phyloP scores from a whole-genome alignment of 2,888 invertebrate genomes.

The Ochlodes sylvanus region DNA sequence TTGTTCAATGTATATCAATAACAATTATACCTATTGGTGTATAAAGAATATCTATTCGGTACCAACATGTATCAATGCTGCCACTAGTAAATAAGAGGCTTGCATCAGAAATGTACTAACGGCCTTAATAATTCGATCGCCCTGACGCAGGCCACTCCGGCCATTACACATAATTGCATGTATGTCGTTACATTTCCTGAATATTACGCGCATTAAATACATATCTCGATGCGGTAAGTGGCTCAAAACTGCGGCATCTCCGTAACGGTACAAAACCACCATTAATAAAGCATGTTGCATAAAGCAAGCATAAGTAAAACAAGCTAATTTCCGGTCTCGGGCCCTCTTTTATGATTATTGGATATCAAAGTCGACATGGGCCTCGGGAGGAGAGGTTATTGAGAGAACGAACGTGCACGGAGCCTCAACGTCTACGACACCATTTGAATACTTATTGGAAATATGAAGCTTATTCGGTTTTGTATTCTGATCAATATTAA shows the following conservation, averaged over 20 bases:
- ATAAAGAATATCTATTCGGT: slow-evolving; percentile 8
- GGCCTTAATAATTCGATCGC: slow-evolving; percentile 11
- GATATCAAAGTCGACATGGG: slow-evolving; percentile 54
- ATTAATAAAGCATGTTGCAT: slow-evolving; percentile 66
- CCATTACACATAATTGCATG: slow-evolving; percentile 28
- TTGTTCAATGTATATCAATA: no score
- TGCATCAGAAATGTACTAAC: background rate
- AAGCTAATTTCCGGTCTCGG: slow-evolving; percentile 69
- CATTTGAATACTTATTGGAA: slow-evolving; percentile 34
- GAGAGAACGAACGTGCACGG: slow-evolving; percentile 35
- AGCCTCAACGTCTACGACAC: slow-evolving; percentile 27
- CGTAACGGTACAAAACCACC: slow-evolving; percentile 72
- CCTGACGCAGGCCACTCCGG: slow-evolving; percentile 16
- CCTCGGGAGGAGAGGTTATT: slow-evolving; percentile 40
- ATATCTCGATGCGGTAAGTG: slow-evolving; percentile 53
- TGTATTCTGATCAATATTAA: slow-evolving; percentile 27
- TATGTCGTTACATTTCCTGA: slow-evolving; percentile 43
- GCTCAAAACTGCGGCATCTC: slow-evolving; percentile 63
- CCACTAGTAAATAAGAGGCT: background rate
- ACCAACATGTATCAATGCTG: background rate
- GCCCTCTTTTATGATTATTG: slow-evolving; percentile 64
- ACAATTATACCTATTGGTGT: no score
- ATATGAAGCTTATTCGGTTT: slow-evolving; percentile 30
- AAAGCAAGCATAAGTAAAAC: slow-evolving; percentile 60
- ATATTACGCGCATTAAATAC: slow-evolving; percentile 54